Conservation (phyloP, 2,888 invertebrate genomes). For the Flabesymbios commensalis region DNA sequence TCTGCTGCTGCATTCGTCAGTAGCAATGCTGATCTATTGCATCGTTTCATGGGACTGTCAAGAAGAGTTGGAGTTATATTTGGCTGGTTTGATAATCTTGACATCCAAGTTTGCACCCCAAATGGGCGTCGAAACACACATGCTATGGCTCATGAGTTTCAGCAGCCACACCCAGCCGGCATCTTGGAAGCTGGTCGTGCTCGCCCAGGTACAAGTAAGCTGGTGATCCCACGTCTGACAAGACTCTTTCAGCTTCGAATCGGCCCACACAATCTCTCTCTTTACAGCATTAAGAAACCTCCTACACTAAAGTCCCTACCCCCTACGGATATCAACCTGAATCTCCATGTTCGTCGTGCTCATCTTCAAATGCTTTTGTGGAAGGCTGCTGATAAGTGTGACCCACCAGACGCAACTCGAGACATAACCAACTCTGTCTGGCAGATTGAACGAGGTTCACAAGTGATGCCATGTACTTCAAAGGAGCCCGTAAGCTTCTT, state of each 20-base stretch:
- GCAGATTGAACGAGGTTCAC: neutral
- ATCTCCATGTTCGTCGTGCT: neutral
- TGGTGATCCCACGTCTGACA: neutral
- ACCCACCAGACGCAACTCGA: neutral
- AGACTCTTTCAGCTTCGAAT: too few species aligned
- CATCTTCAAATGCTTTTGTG: neutral
- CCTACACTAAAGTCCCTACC: neutral
- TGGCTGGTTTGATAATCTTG: constrained; percentile 12
- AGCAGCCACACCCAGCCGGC: neutral
- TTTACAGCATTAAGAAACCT: too few species aligned
- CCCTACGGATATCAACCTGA: neutral
- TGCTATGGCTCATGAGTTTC: constrained; percentile 9
- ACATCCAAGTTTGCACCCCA: constrained; percentile 5
- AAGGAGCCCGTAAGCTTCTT: neutral
- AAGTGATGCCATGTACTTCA: neutral
- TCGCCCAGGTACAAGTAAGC: neutral
- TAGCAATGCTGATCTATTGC: neutral
- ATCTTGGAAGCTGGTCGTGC: neutral
- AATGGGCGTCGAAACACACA: constrained; percentile 11
- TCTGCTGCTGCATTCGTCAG: constrained; percentile 3
- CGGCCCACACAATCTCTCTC: too few species aligned
- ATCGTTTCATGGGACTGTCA: constrained; percentile 1
- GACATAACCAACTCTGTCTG: neutral
- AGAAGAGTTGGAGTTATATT: neutral
- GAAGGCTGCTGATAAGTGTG: neutral